Percentiles rank a stretch among this genome's conserved stretches.
Conservation (phyloP, 2,888 invertebrate genomes). For the Halocaridina rubra region DNA sequence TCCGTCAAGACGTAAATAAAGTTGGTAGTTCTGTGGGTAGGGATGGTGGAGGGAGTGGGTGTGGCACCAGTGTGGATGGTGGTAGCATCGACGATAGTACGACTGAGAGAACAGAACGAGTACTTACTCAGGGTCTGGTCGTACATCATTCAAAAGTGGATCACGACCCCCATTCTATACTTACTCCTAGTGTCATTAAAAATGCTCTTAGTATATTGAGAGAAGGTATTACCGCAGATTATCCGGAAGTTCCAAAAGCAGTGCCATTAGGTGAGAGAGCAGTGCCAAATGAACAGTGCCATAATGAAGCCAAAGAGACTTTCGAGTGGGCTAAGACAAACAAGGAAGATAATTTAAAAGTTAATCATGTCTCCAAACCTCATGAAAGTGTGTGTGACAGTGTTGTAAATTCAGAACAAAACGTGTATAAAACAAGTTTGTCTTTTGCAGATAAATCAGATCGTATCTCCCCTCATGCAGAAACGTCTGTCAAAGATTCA, state of each 20-base stretch:
- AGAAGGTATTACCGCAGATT: not conserved
- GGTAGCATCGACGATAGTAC: conserved; percentile 34
- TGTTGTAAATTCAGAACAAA: no score
- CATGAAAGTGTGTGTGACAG: not conserved
- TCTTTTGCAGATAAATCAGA: not conserved
- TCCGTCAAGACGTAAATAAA: not conserved
- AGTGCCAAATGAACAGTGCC: conserved; percentile 6
- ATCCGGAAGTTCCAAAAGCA: not conserved
- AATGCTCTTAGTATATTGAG: conserved; percentile 25
- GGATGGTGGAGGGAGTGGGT: not conserved
- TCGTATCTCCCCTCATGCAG: not conserved
- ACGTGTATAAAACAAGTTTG: not conserved
- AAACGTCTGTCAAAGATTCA: not conserved
- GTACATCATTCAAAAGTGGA: conserved; percentile 5
- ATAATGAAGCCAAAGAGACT: no score
- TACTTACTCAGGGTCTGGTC: conserved; percentile 27
- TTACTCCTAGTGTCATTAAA: conserved; percentile 11
- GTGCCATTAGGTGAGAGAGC: conserved; percentile 1
- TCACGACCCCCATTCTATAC: not conserved
- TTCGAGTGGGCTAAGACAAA: no score
- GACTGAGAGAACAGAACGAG: conserved; percentile 18
- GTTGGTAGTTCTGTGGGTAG: not conserved
- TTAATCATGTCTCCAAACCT: not conserved
- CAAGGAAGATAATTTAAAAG: not conserved
- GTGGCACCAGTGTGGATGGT: conserved; percentile 3